phyloP scores from a whole-genome alignment of 64 coral and sea anemone species.

The Pocillopora verrucosa region DNA sequence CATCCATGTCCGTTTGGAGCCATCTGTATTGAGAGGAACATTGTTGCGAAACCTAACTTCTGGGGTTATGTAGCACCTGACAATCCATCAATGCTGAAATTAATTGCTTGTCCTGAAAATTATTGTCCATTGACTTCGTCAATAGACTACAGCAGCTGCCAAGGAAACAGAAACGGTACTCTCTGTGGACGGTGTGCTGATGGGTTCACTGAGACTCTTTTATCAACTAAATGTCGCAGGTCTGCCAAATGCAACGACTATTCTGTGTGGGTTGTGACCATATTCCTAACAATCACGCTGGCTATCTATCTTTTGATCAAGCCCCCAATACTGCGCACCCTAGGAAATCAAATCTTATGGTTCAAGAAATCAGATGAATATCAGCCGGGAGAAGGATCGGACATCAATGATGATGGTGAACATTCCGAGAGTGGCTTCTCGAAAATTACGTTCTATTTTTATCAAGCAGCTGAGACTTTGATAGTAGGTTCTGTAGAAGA shows the following conservation, averaged over 20 bases:
- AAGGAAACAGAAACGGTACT: conserved; percentile 36
- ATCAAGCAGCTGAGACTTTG: conserved; percentile 12
- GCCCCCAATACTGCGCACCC: conserved; percentile 15
- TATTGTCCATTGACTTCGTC: conserved; percentile 6
- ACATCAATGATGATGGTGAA: not conserved
- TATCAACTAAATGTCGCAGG: conserved; percentile 55
- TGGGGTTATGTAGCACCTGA: conserved; percentile 10
- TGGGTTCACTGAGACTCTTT: conserved; percentile 53
- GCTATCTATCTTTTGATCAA: conserved; percentile 53
- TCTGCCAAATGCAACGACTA: conserved; percentile 47
- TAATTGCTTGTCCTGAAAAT: conserved; percentile 29
- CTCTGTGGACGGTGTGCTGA: conserved; percentile 52
- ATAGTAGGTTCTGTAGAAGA: conserved; percentile 31
- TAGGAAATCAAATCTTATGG: conserved; percentile 51
- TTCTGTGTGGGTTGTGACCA: conserved; percentile 50
- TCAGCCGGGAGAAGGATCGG: not conserved
- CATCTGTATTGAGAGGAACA: conserved; percentile 8
- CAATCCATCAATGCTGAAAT: not conserved
- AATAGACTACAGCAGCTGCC: conserved; percentile 35
- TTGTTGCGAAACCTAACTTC: conserved; percentile 14
- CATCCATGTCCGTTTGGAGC: conserved; percentile 17
- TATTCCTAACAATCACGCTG: conserved; percentile 26
- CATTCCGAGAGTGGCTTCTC: not conserved
- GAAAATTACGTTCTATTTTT: conserved; percentile 44
- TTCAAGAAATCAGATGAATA: not conserved